Conservation (phyloP, 2,113 vertebrate genomes). For the Neotoma lepida region DNA sequence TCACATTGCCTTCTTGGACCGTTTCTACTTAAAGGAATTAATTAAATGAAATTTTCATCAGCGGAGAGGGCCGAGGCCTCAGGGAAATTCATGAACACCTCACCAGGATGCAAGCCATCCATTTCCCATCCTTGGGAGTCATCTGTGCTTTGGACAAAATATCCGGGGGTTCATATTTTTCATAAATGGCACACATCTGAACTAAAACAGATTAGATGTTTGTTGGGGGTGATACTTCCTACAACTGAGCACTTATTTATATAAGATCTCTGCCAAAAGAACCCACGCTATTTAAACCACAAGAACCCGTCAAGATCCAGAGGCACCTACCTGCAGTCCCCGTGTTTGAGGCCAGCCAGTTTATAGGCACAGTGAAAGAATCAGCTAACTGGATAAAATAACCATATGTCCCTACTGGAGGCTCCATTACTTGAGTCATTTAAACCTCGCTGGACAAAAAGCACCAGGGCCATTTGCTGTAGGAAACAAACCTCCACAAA, state of each 20-base stretch:
- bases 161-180: conserved; percentile 57
- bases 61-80: conserved; percentile 70
- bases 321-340: conserved; percentile 71
- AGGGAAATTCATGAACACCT: conserved; percentile 77
- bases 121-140: conserved; percentile 67
- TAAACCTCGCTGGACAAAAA: conserved; percentile 76
- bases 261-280: conserved; percentile 62
- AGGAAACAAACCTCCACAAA: conserved; percentile 75
- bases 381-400: conserved; percentile 69
- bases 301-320: conserved; percentile 64
- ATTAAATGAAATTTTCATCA: conserved; percentile 77
- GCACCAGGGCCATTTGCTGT: conserved; percentile 69
- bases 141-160: conserved; percentile 77
- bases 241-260: conserved; percentile 68
- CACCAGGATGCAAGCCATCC: conserved; percentile 59
- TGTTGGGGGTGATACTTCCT: conserved; percentile 65
- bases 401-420: conserved; percentile 73
- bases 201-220: conserved; percentile 71
- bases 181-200: conserved; percentile 71
- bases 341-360: conserved; percentile 73
- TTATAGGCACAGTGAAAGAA: conserved; percentile 73
- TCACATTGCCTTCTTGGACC: conserved; percentile 77
- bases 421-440: conserved; percentile 76
- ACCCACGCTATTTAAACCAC: conserved; percentile 55
- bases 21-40: conserved; percentile 76